A percentile compares a stretch with the other conserved stretches of the same genome.
Evolutionary conservation across 2,888 invertebrate species (phyloP).

Genomic region (Pollenia labialis): DNA sequence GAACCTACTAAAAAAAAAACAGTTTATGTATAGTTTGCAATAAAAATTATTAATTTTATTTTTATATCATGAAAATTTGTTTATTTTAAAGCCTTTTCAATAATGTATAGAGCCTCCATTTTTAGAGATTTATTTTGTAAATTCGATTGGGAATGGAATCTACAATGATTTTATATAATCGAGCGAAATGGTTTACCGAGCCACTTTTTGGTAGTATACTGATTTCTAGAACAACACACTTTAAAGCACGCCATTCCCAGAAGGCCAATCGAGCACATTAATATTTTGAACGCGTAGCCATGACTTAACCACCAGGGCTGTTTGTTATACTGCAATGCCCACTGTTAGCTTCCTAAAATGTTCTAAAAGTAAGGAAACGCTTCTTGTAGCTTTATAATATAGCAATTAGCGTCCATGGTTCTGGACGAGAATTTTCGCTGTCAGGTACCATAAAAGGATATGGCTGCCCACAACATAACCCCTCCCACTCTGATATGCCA

Average conservation of each 20-base stretch:
- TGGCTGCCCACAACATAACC: no score
- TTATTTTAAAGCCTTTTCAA: neutral
- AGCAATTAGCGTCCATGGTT: neutral
- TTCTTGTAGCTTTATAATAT: neutral
- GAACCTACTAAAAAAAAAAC: no score
- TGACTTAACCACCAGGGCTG: neutral
- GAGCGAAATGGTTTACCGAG: neutral
- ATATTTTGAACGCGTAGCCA: constrained; percentile 3
- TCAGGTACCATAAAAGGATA: no score
- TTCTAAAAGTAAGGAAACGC: neutral
- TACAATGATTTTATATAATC: neutral
- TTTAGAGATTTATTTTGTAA: neutral
- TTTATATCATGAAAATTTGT: no score
- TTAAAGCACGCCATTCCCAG: neutral
- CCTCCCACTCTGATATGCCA: no score
- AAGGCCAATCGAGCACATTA: neutral
- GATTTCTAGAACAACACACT: neutral
- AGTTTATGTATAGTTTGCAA: no score
- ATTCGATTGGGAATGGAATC: neutral
- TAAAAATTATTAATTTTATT: no score
- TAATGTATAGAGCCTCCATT: neutral
- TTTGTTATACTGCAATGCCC: neutral
- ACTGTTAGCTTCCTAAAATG: no score
- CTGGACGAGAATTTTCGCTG: no score
- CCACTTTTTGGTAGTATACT: neutral